Percentiles rank a stretch among this genome's conserved stretches.
These are phyloP conservation scores for Troides helena DNA, from an alignment of 2,888 invertebrate genomes.

Conservation along the genomic window DNA sequence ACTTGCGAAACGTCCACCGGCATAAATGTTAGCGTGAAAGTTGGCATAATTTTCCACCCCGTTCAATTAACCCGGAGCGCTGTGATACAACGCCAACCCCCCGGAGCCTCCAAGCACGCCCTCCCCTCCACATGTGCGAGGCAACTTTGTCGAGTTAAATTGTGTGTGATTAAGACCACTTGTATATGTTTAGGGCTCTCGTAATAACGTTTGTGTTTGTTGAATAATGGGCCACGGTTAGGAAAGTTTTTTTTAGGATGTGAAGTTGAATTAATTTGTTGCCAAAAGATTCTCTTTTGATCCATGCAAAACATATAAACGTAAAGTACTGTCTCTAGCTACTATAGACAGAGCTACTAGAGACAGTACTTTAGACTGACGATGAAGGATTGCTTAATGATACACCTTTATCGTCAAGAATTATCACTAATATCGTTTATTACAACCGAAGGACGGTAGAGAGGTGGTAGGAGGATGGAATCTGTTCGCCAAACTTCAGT, in stretches of 20 bases:
- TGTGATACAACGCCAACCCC: conserved; percentile 33
- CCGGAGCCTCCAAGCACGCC: conserved; percentile 3
- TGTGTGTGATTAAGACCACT: conserved; percentile 49
- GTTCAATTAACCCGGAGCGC: conserved; percentile 52
- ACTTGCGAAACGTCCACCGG: conserved; percentile 48
- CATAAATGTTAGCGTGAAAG: conserved; percentile 53
- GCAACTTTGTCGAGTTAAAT: conserved; percentile 50
- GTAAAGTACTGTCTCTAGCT: too few species aligned
- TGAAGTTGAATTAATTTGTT: not conserved
- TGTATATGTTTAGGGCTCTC: conserved; percentile 22
- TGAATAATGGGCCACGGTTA: conserved; percentile 5
- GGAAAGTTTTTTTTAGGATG: conserved; percentile 1
- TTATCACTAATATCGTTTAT: too few species aligned
- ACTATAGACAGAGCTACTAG: too few species aligned
- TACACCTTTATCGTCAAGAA: too few species aligned
- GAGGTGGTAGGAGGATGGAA: too few species aligned
- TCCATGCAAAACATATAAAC: too few species aligned
- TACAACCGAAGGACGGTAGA: too few species aligned
- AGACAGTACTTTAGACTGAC: too few species aligned
- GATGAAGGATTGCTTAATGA: too few species aligned
- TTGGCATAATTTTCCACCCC: conserved; percentile 59
- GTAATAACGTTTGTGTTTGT: conserved; percentile 12
- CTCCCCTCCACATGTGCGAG: conserved; percentile 30
- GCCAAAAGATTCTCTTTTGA: not conserved
- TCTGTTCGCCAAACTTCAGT: too few species aligned